Conservation (phyloP, 2,888 invertebrate species). For the Muschampia plurimacula region DNA sequence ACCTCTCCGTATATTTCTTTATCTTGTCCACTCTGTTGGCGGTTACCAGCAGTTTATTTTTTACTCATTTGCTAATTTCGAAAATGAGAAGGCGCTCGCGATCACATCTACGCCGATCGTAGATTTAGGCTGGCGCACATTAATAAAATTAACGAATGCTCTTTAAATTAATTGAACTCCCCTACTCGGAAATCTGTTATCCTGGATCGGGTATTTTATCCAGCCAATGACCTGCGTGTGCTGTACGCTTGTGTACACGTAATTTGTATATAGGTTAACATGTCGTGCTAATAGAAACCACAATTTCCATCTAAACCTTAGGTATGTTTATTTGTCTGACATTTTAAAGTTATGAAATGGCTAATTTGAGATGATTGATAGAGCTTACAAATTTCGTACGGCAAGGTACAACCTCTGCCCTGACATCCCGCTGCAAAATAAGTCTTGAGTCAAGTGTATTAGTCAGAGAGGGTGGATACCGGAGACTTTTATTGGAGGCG, state of each 20-base stretch:
- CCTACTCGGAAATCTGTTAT: slow-evolving; percentile 74
- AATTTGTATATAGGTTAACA: too few species aligned
- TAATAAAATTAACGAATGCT: slow-evolving; percentile 84
- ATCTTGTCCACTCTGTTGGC: slow-evolving; percentile 82
- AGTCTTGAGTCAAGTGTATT: too few species aligned
- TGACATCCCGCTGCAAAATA: too few species aligned
- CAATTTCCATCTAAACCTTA: too few species aligned
- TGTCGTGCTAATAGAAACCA: too few species aligned
- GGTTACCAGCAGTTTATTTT: slow-evolving; percentile 74
- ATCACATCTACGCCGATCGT: slow-evolving; percentile 79
- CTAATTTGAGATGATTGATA: too few species aligned
- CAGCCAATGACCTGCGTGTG: slow-evolving; percentile 36
- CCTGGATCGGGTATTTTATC: slow-evolving; percentile 58
- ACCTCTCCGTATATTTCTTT: slow-evolving; percentile 85
- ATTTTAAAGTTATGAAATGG: too few species aligned
- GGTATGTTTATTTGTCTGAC: too few species aligned
- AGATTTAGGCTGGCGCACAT: slow-evolving; percentile 77
- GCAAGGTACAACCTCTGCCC: too few species aligned
- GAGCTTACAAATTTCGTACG: too few species aligned
- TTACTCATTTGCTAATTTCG: slow-evolving; percentile 84
- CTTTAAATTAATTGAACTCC: slow-evolving; percentile 82
- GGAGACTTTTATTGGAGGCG: too few species aligned
- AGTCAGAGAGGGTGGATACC: too few species aligned
- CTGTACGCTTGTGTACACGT: neutral
- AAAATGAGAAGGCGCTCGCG: slow-evolving; percentile 81